phyloP scores from a whole-genome alignment of 2,113 vertebrate genomes.

The Strix uralensis region DNA sequence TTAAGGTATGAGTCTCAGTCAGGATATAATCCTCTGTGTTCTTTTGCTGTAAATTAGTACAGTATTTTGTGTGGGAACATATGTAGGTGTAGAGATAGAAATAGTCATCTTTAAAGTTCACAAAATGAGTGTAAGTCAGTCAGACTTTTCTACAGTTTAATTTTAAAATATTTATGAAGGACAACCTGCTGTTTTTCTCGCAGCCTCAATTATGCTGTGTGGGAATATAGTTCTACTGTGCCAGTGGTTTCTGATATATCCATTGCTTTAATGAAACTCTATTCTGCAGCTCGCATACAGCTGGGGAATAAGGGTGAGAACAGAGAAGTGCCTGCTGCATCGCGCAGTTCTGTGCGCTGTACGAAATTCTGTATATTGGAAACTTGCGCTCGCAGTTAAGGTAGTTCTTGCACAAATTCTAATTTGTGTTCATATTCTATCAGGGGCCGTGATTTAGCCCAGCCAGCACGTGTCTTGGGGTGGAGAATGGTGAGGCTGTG shows the following conservation, averaged over 20 bases:
- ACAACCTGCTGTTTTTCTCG: neutral
- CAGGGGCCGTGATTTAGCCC: neutral
- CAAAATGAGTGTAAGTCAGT: constrained; percentile 12
- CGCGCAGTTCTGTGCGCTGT: neutral
- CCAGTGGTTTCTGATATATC: neutral
- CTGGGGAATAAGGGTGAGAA: neutral
- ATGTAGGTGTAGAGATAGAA: constrained; percentile 20
- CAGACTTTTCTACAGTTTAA: constrained; percentile 3
- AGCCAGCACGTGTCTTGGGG: neutral
- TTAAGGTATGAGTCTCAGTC: neutral
- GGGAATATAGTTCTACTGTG: neutral
- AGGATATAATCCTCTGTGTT: neutral
- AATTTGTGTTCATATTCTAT: neutral
- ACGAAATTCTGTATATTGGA: neutral
- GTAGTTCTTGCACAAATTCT: neutral
- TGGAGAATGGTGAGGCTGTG: neutral
- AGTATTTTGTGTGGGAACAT: constrained; percentile 12
- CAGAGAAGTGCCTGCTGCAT: neutral
- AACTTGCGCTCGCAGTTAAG: neutral
- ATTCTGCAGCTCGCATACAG: neutral
- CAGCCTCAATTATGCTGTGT: neutral
- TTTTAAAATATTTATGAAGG: constrained; percentile 36
- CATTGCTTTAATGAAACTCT: neutral
- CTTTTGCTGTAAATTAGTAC: neutral
- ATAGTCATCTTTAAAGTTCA: constrained; percentile 13